Percentiles rank a stretch among this genome's conserved stretches.
These are phyloP conservation scores for Luffia ferchaultella DNA, from an alignment of 2,888 invertebrate genomes.

Conservation along the genomic window DNA sequence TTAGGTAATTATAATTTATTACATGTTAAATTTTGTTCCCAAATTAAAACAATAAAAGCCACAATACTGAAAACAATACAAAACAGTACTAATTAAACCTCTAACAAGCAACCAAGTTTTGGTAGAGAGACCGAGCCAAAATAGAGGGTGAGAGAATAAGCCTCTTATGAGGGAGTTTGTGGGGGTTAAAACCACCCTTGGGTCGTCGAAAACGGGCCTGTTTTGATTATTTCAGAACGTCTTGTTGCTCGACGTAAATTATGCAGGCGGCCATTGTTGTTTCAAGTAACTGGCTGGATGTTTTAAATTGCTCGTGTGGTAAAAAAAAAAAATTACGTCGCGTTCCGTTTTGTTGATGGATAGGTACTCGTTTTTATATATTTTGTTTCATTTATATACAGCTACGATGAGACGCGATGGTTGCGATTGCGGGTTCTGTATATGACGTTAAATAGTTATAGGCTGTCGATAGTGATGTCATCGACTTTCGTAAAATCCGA, in stretches of 20 bases:
- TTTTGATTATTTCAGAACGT: slow-evolving; percentile 64
- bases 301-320: background rate
- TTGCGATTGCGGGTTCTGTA: too few species aligned
- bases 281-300: background rate
- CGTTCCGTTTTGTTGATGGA: too few species aligned
- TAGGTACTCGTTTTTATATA: too few species aligned
- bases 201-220: slow-evolving; percentile 27
- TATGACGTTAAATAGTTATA: too few species aligned
- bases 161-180: background rate
- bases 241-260: slow-evolving; percentile 58
- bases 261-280: slow-evolving; percentile 30
- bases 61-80: slow-evolving; percentile 38
- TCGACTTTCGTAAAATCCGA: too few species aligned
- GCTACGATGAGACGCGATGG: too few species aligned
- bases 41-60: slow-evolving; percentile 15
- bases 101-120: slow-evolving; percentile 49
- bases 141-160: background rate
- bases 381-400: too few species aligned
- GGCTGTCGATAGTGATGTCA: too few species aligned
- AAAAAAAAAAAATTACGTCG: too few species aligned
- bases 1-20: too few species aligned
- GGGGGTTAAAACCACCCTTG: background rate
- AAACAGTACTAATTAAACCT: slow-evolving; percentile 46
- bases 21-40: too few species aligned
- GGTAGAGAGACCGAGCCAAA: slow-evolving; percentile 14